phyloP scores from a whole-genome alignment of 1,140 invertebrate species.

The Euschistus heros region DNA sequence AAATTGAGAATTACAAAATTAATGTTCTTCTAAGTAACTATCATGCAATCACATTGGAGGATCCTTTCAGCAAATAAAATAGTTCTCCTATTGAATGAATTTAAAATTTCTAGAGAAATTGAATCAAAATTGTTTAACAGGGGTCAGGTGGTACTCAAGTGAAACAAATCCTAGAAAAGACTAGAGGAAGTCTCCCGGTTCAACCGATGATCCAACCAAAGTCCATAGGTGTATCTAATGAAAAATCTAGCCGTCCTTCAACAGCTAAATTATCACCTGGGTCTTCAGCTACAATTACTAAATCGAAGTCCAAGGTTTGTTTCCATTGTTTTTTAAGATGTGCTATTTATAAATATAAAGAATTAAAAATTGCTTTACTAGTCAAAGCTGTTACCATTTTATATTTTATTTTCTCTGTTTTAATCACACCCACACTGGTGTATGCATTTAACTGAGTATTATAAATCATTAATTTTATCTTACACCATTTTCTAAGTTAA shows the following conservation, averaged over 20 bases:
- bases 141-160: constrained; percentile 67
- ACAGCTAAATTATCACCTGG: constrained; percentile 26
- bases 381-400: too few relatives aligned
- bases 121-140: background rate
- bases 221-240: background rate
- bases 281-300: constrained; percentile 27
- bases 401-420: too few relatives aligned
- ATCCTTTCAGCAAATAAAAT: too few relatives aligned
- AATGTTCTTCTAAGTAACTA: too few relatives aligned
- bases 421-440: too few relatives aligned
- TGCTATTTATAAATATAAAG: background rate
- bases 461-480: too few relatives aligned
- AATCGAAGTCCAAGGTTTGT: constrained; percentile 29
- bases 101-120: too few relatives aligned
- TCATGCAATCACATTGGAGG: too few relatives aligned
- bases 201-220: constrained; percentile 53
- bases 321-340: background rate
- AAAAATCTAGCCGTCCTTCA: constrained; percentile 22
- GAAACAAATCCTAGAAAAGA: constrained; percentile 71
- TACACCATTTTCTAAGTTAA: too few relatives aligned
- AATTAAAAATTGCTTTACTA: background rate
- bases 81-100: too few relatives aligned
- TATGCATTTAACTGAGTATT: too few relatives aligned
- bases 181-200: constrained; percentile 67
- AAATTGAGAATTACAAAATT: too few relatives aligned